Base-by-base conservation (phyloP, 2,797 vertebrate genomes). In the Esox lucius region DNA sequence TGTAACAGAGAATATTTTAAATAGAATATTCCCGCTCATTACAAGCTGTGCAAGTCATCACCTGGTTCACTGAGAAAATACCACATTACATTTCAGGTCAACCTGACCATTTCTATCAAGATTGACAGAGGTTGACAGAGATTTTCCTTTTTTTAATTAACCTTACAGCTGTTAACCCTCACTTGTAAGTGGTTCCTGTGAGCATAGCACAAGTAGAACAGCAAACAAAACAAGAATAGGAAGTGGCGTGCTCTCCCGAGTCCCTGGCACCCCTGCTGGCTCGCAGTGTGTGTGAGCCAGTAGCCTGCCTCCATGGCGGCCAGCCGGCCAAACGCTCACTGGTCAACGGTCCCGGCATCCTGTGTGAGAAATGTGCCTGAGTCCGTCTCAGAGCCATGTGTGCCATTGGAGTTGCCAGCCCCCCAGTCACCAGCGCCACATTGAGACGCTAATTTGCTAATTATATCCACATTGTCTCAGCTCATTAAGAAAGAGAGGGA, bases 401-500 rank as follows among this genome's bases (percentile, higher is more conserved):
- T 61, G 64, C 59, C 59, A 31, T 12, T 4, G n/a, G 46, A 33
- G 65, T 28, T 1, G 15, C 35, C 68, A 33, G 49, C 70, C 62
- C 15, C 62, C 11, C 28, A 68, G 66, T 65, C 74, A 53, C 69
- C 67, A 56, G 72, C 75, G 77, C 72, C 71, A 74, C 67, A 71
- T 39, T 79, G 78, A 75, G 80, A 66, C 72, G 75, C 75, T 86
- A 86, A 86, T 86, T 84, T 72, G 75, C 75, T 86, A 86, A 86
- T 86, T 84, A 83, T 73, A 68, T 80, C 68, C 85, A 86, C 73
- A 81, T 80, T 81, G 78, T 78, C 74, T 75, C 77, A 70, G 53
- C 71, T 80, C 26, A 49, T 81, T 78, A 72, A 80, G 78, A 67
- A 48, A 78, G 64, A 70, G 68, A 73, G 28, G 66, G 73, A 68